A percentile compares a stretch with the other conserved stretches of the same genome.
Evolutionary conservation across 30 jellyfish, hydroid and myxozoan species (phyloP).

Genomic region (Haliclystus octoradiatus): DNA sequence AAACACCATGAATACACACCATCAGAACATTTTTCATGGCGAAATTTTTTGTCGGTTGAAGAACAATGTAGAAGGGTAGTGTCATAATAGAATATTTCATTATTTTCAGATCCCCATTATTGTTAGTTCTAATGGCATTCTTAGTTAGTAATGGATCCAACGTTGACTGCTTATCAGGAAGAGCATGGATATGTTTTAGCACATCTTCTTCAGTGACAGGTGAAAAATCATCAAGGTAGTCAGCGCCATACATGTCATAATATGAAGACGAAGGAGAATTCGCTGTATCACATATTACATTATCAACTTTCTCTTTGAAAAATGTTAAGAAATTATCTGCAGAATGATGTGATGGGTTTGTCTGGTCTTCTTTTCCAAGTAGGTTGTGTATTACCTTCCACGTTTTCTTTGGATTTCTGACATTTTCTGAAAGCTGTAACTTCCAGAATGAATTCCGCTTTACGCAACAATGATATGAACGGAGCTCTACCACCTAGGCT

Average conservation of each 20-base stretch:
- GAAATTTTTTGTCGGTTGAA: no score
- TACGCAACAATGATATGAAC: background rate
- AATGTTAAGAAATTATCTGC: background rate
- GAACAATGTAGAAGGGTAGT: no score
- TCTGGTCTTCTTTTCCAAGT: background rate
- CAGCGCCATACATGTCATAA: background rate
- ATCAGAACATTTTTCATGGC: no score
- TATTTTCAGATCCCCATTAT: background rate
- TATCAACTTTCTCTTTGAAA: background rate
- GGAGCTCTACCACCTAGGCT: background rate
- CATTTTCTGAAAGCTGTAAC: background rate
- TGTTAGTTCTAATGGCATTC: no score
- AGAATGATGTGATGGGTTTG: background rate
- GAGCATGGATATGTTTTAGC: background rate
- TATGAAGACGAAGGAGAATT: background rate
- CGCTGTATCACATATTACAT: background rate
- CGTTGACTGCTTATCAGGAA: background rate
- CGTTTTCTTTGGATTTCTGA: background rate
- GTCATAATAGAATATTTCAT: no score
- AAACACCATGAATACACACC: no score
- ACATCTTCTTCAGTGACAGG: background rate
- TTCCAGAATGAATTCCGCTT: background rate
- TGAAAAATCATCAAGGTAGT: background rate
- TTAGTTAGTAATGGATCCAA: background rate
- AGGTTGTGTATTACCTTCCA: background rate